A percentile compares a stretch with the other conserved stretches of the same genome.
These are phyloP conservation scores for Prionailurus bengalensis DNA, from an alignment of 2,113 vertebrate genomes.

Conservation along the genomic window DNA sequence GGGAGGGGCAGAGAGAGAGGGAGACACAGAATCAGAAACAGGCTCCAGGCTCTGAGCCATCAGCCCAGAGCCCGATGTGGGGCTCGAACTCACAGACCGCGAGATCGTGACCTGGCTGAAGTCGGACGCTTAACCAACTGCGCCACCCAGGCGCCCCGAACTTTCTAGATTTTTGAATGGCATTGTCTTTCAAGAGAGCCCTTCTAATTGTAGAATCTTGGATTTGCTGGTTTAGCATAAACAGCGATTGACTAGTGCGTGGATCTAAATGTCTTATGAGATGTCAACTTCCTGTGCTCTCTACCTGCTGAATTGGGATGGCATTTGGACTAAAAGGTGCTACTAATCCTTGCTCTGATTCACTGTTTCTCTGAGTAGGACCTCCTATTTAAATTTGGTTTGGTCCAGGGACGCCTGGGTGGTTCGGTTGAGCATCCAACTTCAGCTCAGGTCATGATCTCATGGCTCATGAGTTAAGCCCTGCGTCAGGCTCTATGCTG, in stretches of 20 bases:
- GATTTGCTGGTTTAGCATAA: not conserved
- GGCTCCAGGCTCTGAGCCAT: too few species aligned
- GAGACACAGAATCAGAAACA: too few species aligned
- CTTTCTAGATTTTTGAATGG: not conserved
- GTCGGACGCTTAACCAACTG: too few species aligned
- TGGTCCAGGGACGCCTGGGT: not conserved
- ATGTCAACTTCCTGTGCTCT: not conserved
- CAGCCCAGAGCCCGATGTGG: too few species aligned
- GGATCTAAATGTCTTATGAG: not conserved
- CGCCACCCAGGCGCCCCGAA: too few species aligned
- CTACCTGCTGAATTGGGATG: not conserved
- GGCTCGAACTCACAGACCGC: too few species aligned
- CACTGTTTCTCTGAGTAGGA: not conserved
- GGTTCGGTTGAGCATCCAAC: too few species aligned
- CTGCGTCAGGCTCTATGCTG: too few species aligned
- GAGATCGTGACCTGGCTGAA: too few species aligned
- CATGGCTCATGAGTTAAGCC: too few species aligned
- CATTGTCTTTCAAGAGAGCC: not conserved
- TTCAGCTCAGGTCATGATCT: too few species aligned
- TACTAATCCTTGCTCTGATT: not conserved
- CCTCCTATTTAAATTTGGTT: constrained; percentile 22
- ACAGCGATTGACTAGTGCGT: not conserved
- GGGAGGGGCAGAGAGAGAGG: too few species aligned
- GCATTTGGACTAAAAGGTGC: not conserved
- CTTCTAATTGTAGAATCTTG: constrained; percentile 12